A percentile compares a stretch with the other conserved stretches of the same genome.
Evolutionary conservation across 2,888 invertebrate genomes (phyloP).

Genomic region (Cephus rjabovi): DNA sequence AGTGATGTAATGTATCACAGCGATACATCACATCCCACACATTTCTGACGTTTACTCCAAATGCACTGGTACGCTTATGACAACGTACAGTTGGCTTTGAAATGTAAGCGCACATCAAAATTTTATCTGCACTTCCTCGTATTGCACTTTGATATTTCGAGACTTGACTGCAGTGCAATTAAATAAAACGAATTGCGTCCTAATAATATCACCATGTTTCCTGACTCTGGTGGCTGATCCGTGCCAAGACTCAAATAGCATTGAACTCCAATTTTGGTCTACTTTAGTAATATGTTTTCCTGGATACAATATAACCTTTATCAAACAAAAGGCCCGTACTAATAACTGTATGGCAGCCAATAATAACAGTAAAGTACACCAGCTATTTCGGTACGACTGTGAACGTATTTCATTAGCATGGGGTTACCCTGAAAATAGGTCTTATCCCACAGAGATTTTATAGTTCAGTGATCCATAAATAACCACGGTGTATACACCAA

Average conservation of each 20-base stretch:
- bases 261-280: constrained; percentile 17
- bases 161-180: constrained; percentile 31
- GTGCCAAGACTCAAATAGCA: constrained; percentile 30
- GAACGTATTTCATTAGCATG: constrained; percentile 10
- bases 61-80: not conserved
- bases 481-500: not conserved
- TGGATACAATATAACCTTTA: not conserved
- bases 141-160: not conserved
- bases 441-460: constrained; percentile 25
- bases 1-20: not conserved
- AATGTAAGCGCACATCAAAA: not conserved
- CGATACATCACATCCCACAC: not conserved
- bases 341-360: not conserved
- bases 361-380: not conserved
- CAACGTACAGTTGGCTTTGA: not conserved
- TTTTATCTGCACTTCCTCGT: not conserved
- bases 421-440: constrained; percentile 30
- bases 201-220: constrained; percentile 46
- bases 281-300: not conserved
- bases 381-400: not conserved
- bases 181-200: constrained; percentile 67
- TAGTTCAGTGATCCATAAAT: constrained; percentile 24
- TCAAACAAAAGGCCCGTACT: not conserved
- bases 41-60: not conserved
- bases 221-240: constrained; percentile 29